Base-by-base conservation (phyloP, 2,113 vertebrate genomes). In the Phylloscopus trochilus region DNA sequence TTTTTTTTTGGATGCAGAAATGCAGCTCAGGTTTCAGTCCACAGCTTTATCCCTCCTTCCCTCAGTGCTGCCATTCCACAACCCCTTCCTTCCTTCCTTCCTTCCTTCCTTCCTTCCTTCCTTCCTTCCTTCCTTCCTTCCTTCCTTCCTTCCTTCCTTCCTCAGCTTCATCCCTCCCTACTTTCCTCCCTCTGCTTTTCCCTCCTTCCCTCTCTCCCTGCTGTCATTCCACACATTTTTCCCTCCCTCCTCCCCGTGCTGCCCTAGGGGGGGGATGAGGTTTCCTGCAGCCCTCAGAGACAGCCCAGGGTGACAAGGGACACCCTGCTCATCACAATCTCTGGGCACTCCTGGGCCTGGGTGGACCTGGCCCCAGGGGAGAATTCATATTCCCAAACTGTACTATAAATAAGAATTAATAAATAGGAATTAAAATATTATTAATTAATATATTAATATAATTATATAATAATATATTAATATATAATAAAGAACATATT, bases 161-260 rank as follows among this genome's bases (percentile, higher is more conserved):
- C 26, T 53, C 43, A 44, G 7, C 44, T 43, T 43, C 16, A 43
- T 47, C 46, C 46, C 46, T 47, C 46, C 15, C 46, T 47, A 20
- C 46, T 43, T 43, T 20, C 44, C 18, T n/a, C n/a, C n/a, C n/a
- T n/a, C n/a, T n/a, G n/a, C n/a, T n/a, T n/a, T n/a, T n/a, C n/a
- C 39, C 39, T 41, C 39, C 31, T 15, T 74, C 55, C 14, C 6
- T 37, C 33, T 5, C 30, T 62, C 68, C 3, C 0, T 44, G n/a
- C 73, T 49, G 56, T 3, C 26, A 59, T 37, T 23, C 43, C 43
- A 18, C 15, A 59, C 6, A 8, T 75, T 75, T 47, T n/a, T n/a
- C n/a, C n/a, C n/a, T n/a, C n/a, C n/a, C 62, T 43, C 44, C 41
- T 20, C 31, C 73, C 46, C 0, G 0, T 2, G 33, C 44, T 89